Percentiles rank a stretch among this genome's conserved stretches.
phyloP scores from a whole-genome alignment of 2,888 invertebrate species.

The Dorcus parallelipipedus region DNA sequence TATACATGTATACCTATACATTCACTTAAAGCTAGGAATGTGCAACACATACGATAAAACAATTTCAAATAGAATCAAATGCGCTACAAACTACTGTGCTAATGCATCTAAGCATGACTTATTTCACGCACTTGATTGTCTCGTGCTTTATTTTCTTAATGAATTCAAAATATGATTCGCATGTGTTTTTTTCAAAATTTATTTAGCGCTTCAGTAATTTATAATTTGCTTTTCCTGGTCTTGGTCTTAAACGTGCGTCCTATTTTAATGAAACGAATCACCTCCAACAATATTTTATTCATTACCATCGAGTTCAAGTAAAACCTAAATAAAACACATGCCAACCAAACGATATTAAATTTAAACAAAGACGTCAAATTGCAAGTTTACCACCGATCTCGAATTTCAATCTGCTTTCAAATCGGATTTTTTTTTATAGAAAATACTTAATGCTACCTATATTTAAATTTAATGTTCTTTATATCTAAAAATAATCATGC shows the following conservation, averaged over 20 bases:
- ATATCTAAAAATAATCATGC: constrained; percentile 44
- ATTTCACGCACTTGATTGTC: constrained; percentile 48
- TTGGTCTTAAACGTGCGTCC: no score
- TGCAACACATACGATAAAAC: not conserved
- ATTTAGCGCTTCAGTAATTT: no score
- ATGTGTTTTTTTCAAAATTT: constrained; percentile 15
- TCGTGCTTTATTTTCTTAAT: constrained; percentile 20
- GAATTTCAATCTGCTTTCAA: not conserved
- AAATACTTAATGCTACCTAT: constrained; percentile 9
- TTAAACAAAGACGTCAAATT: not conserved
- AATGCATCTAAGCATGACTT: constrained; percentile 2
- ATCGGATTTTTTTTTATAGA: constrained; percentile 17
- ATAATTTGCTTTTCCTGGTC: no score
- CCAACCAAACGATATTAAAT: not conserved
- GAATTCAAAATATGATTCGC: constrained; percentile 16
- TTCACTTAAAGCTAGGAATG: constrained; percentile 1
- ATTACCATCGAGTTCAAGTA: no score
- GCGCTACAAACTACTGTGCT: constrained; percentile 2
- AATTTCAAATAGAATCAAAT: not conserved
- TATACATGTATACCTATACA: not conserved
- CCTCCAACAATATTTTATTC: no score
- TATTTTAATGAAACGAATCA: no score
- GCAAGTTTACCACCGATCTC: not conserved
- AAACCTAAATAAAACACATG: not conserved
- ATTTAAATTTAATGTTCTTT: constrained; percentile 18